Conservation (phyloP, 2,113 vertebrate species). For the Brienomyrus longianalis region DNA sequence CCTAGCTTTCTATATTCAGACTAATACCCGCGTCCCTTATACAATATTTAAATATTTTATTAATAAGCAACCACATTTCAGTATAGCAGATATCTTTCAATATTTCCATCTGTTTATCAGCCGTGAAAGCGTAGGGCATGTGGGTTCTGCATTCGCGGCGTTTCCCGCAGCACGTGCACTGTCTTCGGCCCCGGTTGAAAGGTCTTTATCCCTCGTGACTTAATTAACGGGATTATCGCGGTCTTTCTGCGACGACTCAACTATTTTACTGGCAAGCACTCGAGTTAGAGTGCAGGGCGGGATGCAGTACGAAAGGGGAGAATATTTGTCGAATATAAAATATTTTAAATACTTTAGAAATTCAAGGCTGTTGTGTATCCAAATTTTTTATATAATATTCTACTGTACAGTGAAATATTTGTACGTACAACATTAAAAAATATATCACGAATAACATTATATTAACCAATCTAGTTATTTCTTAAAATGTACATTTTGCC, state of each 20-base stretch:
- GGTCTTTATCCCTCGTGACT: conserved; percentile 78
- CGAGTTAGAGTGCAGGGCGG: conserved; percentile 19
- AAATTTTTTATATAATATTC: neutral
- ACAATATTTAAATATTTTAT: conserved; percentile 43
- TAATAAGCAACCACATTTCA: conserved; percentile 25
- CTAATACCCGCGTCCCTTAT: neutral
- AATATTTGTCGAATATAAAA: neutral
- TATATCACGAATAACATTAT: neutral
- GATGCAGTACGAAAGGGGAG: neutral
- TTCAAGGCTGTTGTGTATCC: neutral
- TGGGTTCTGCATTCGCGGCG: conserved; percentile 54
- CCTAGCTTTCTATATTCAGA: neutral
- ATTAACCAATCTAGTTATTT: neutral
- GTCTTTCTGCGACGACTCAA: conserved; percentile 72
- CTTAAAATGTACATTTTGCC: neutral
- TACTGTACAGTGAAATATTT: neutral
- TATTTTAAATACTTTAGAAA: neutral
- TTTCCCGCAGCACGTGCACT: conserved; percentile 54
- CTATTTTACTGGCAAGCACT: conserved; percentile 59
- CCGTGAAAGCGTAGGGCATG: conserved; percentile 52
- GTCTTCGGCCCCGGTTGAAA: conserved; percentile 64
- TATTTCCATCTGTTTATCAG: conserved; percentile 64
- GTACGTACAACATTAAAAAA: neutral
- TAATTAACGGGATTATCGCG: conserved; percentile 98
- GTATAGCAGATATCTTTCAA: conserved; percentile 60